phyloP scores from a whole-genome alignment of 2,113 vertebrate species.

The Eulacestoma nigropectus region DNA sequence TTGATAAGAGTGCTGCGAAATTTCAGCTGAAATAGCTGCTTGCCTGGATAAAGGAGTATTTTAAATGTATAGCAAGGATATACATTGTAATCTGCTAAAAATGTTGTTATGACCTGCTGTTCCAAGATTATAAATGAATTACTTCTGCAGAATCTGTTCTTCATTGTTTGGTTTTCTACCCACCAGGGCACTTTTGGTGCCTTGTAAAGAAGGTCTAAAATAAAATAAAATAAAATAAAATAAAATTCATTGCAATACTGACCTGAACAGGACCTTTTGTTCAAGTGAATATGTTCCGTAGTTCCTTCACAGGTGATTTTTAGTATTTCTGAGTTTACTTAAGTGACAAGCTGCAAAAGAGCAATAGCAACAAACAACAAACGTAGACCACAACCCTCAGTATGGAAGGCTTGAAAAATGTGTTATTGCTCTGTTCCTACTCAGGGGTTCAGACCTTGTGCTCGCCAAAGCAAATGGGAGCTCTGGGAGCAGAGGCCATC shows the following conservation, averaged over 20 bases:
- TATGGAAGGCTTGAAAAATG: neutral
- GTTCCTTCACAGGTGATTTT: neutral
- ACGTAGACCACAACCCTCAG: too few relatives aligned
- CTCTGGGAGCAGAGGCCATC: fast-evolving
- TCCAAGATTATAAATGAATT: neutral
- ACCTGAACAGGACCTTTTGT: neutral
- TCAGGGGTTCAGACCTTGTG: neutral
- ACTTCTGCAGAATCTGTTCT: neutral
- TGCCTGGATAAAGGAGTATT: neutral
- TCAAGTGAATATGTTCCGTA: neutral
- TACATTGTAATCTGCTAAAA: neutral
- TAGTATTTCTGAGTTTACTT: neutral
- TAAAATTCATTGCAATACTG: neutral
- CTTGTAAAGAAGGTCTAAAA: neutral
- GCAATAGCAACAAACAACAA: neutral
- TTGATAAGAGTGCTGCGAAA: neutral
- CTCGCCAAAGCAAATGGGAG: fast-evolving
- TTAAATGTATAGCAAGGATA: neutral
- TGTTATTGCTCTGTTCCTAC: neutral
- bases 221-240: neutral
- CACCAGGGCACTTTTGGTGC: neutral
- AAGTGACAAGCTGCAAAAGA: neutral
- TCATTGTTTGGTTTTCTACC: neutral
- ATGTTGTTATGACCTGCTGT: neutral
- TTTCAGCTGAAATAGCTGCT: neutral